phyloP scores from a whole-genome alignment of 2,797 vertebrate genomes.

The Paratrypauchen microcephalus region DNA sequence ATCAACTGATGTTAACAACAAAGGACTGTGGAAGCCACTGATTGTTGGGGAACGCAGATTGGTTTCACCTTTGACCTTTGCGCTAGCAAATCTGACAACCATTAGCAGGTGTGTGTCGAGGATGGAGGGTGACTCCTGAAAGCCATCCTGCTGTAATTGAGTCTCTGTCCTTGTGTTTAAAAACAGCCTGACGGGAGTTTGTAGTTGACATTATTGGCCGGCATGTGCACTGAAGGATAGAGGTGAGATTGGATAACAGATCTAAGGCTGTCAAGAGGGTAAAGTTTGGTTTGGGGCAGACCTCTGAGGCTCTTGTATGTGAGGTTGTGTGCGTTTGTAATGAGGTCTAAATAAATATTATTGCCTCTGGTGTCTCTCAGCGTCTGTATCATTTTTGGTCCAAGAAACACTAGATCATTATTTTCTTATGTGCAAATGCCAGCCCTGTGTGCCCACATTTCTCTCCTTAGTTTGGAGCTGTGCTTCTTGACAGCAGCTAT shows the following conservation, averaged over 20 bases:
- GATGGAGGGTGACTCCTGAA: conserved; percentile 58
- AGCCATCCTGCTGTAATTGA: conserved; percentile 78
- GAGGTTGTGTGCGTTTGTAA: conserved; percentile 46
- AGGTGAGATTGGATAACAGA: conserved; percentile 53
- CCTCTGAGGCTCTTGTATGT: conserved; percentile 36
- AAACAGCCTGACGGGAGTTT: conserved; percentile 73
- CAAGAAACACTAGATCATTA: conserved; percentile 23
- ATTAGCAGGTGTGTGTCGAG: conserved; percentile 69
- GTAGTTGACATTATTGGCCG: conserved; percentile 71
- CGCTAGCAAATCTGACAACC: conserved; percentile 69
- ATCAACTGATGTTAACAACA: conserved; percentile 73
- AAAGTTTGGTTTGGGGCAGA: conserved; percentile 64
- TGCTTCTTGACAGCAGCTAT: conserved; percentile 72
- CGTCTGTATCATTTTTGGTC: conserved; percentile 66
- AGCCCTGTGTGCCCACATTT: conserved; percentile 34
- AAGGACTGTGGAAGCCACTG: conserved; percentile 64
- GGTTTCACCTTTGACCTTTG: conserved; percentile 71
- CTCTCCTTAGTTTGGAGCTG: conserved; percentile 54
- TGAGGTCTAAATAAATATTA: conserved; percentile 73
- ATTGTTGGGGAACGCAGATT: conserved; percentile 76
- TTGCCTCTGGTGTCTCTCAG: conserved; percentile 46
- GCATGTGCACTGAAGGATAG: conserved; percentile 63
- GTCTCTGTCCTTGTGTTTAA: conserved; percentile 78
- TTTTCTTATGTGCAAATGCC: not conserved
- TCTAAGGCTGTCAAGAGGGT: conserved; percentile 58